Conservation (phyloP, 2,888 invertebrate genomes). For the Phaedon cochleariae region DNA sequence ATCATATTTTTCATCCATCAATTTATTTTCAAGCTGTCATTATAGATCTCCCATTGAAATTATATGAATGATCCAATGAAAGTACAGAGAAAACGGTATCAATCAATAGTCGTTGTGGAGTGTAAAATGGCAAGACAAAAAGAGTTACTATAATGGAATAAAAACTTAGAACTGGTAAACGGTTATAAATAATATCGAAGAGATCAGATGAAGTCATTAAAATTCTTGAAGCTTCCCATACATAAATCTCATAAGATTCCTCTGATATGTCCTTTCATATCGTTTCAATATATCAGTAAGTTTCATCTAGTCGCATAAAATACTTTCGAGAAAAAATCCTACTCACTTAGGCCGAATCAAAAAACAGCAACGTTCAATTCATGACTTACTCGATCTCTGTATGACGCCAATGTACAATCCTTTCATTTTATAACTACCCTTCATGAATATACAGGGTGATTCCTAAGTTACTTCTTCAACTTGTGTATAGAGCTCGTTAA, state of each 20-base stretch:
- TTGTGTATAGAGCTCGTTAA: no score
- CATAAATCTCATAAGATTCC: constrained; percentile 38
- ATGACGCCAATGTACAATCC: constrained; percentile 35
- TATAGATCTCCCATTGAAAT: no score
- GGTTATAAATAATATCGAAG: neutral
- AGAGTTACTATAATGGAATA: neutral
- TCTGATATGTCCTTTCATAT: constrained; percentile 34
- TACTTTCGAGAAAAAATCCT: constrained; percentile 1
- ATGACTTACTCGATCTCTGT: constrained; percentile 37
- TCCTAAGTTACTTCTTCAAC: no score
- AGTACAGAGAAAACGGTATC: no score
- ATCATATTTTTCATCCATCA: no score
- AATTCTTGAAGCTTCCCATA: constrained; percentile 24
- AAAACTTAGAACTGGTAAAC: neutral
- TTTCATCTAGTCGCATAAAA: constrained; percentile 24
- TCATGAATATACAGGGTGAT: no score
- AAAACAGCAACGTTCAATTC: constrained; percentile 37
- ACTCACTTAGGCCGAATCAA: constrained; percentile 19
- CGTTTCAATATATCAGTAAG: constrained; percentile 30
- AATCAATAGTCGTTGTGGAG: neutral
- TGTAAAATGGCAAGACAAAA: neutral
- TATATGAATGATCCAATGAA: no score
- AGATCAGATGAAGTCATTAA: constrained; percentile 5
- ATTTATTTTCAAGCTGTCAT: no score
- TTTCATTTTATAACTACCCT: neutral